phyloP scores from a whole-genome alignment of 2,797 vertebrate genomes.

The Chrosomus eos region DNA sequence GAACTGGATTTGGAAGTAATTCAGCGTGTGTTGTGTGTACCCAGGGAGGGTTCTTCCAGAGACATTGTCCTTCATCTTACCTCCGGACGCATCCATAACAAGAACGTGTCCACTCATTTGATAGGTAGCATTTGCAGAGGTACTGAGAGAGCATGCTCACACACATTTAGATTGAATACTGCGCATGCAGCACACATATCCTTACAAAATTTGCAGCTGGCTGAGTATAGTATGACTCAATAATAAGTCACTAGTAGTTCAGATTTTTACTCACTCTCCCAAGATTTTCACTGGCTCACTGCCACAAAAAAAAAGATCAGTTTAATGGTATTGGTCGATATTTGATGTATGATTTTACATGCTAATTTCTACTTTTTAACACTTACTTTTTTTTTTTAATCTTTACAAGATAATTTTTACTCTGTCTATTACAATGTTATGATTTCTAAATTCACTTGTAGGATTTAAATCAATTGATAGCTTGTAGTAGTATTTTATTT shows the following conservation, averaged over 20 bases:
- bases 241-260: not conserved
- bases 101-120: constrained; percentile 96
- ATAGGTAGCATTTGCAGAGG: constrained; percentile 94
- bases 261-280: not conserved
- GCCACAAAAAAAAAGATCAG: not conserved
- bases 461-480: not conserved
- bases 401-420: not conserved
- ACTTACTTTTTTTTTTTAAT: not conserved
- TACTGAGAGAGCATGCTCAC: constrained; percentile 58
- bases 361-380: not conserved
- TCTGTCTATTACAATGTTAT: not conserved
- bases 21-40: not conserved
- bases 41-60: constrained; percentile 80
- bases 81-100: constrained; percentile 95
- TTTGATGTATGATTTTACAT: not conserved
- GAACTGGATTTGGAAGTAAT: constrained; percentile 7
- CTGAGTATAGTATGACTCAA: not conserved
- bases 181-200: not conserved
- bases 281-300: not conserved
- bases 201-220: not conserved
- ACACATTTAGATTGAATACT: constrained; percentile 7
- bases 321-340: no score
- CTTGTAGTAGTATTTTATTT: not conserved
- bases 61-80: constrained; percentile 92
- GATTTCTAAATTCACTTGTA: not conserved